phyloP scores from a whole-genome alignment of 1,140 invertebrate species.

The Episyrphus balteatus region DNA sequence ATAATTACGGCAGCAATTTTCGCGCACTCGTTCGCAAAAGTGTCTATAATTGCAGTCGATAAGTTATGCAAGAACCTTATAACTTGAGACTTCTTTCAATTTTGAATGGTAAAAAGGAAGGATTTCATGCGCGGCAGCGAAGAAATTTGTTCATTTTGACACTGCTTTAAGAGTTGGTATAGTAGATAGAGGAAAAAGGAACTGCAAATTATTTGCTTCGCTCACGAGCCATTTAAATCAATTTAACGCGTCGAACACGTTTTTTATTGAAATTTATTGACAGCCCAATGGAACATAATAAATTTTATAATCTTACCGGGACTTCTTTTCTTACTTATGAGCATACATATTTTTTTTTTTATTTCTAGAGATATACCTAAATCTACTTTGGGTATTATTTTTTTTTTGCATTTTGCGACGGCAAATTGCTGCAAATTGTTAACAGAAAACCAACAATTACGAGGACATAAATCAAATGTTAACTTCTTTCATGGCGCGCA shows the following conservation, averaged over 20 bases:
- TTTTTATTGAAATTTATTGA: not conserved
- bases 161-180: too few relatives aligned
- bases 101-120: too few relatives aligned
- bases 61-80: too few relatives aligned
- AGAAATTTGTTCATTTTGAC: too few relatives aligned
- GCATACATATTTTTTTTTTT: not conserved
- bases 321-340: not conserved
- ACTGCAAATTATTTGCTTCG: conserved; percentile 37
- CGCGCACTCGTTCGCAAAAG: too few relatives aligned
- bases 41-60: too few relatives aligned
- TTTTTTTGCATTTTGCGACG: conserved; percentile 2
- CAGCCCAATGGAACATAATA: not conserved
- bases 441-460: conserved; percentile 35
- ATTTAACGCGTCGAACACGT: conserved; percentile 32
- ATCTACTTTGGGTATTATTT: conserved; percentile 21
- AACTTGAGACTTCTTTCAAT: too few relatives aligned
- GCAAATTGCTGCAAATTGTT: not conserved
- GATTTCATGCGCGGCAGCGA: too few relatives aligned
- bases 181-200: not conserved
- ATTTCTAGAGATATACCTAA: not conserved
- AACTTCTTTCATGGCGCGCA: too few relatives aligned
- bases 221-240: conserved; percentile 38
- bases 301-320: conserved; percentile 3
- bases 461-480: conserved; percentile 33
- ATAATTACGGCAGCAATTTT: too few relatives aligned